Base-by-base conservation (phyloP, 2,797 vertebrate genomes). In the Halcyon leucocephala region DNA sequence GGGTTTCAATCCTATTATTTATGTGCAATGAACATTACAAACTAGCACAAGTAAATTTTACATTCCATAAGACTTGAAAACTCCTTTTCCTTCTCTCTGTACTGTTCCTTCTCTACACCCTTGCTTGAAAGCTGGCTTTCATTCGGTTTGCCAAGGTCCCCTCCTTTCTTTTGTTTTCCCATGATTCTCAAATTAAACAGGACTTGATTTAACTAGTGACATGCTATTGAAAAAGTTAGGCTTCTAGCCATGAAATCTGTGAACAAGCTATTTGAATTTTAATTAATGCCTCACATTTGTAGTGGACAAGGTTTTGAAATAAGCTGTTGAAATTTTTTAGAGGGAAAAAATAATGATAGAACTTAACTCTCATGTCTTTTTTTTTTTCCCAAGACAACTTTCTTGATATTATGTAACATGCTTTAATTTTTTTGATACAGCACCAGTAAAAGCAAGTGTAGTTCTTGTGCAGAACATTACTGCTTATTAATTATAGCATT, bases 251-350 rank as follows among this genome's bases (percentile, higher is more conserved):
- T 94, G 86, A 90, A 88, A 95, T 76, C 54, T 78, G 44, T 69
- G 72, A 93, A 72, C 51, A 65, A 77, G 49, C 65, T 94, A 39
- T 84, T 83, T 95, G 72, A 90, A 90, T 93, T 91, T 86, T 94
- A 90, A 85, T 95, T 92, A 80, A 67, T 61, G 19, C n/a, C 7
- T 90, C 69, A 46, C 57, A 69, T 90, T 88, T 69, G 17, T 58
- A 51, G 29, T 65, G 77, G 29, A 21, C 51, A 51, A 61, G 2
- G 49, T 90, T 90, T 94, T 86, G 2, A 93, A 91, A 76, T 76
- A 84, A 72, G 66, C 57, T 65, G 42, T 65, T 90, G 21, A 86
- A 91, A 83, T 16, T n/a, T 90, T 60, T 72, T 62, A 24, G 52
- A 55, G 26, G 35, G 17, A 57, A 64, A 73, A 62, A 85, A 48